phyloP scores from a whole-genome alignment of 2,888 invertebrate species.

The Lottia gigantea region DNA sequence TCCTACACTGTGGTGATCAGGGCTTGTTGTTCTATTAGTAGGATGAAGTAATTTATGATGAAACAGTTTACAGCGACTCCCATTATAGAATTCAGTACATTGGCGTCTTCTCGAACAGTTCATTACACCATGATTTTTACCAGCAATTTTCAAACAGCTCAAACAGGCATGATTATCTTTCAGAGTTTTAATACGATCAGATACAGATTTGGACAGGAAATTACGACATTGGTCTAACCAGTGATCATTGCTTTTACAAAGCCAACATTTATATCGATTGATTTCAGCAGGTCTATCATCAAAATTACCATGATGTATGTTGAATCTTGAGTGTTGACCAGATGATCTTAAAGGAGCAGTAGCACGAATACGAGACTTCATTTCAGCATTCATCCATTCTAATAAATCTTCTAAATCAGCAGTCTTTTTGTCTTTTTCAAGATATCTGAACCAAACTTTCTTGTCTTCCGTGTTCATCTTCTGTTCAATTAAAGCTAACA shows the following conservation, averaged over 20 bases:
- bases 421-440: neutral
- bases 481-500: slow-evolving; percentile 1
- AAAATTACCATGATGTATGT: neutral
- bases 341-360: neutral
- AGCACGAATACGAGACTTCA: neutral
- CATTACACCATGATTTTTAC: neutral
- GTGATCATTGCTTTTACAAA: neutral
- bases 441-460: neutral
- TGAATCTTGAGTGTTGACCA: neutral
- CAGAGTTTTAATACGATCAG: neutral
- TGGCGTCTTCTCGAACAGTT: slow-evolving; percentile 6
- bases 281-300: neutral
- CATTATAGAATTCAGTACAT: neutral
- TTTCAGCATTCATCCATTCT: neutral
- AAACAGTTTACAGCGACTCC: neutral
- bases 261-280: neutral
- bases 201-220: neutral
- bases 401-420: neutral
- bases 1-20: neutral
- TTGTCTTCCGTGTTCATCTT: neutral
- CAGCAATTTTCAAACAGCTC: neutral
- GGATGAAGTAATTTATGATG: neutral
- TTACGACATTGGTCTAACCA: neutral
- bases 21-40: neutral
- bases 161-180: slow-evolving; percentile 5